Evolutionary conservation across 2,113 vertebrate genomes (phyloP), one percentile per base, ranked within the genome.

Genomic region (Sialia sialis): DNA sequence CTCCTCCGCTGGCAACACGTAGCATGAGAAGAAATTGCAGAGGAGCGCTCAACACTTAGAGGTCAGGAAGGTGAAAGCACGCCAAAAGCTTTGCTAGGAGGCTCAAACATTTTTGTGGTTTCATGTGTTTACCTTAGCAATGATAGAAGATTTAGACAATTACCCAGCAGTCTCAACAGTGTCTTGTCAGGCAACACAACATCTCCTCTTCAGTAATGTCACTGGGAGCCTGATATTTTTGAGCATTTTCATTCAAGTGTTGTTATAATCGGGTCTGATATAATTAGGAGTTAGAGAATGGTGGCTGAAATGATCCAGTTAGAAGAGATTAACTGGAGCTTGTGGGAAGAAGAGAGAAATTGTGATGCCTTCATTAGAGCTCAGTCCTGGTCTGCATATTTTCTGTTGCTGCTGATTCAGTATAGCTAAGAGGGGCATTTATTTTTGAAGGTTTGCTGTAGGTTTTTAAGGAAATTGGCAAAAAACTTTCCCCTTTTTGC

Each of bases 121-220:
- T 91, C 44, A 26, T 91, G 70, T 90, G 94, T 94, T 96, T 96
- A 81, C 91, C 88, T 96, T 87, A 93, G 93, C 78, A 94, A 69
- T 95, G 79, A 92, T 82, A 94, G 87, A 93, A 92, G 89, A 84
- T 80, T 94, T 77, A 90, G 89, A 89, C 87, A 95, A 90, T 94
- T 94, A 49, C 38, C 38, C 51, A 64, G 59, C 59, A 94, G 60
- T 26, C 54, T 89, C 60, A 72, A 87, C 27, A 64, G 29, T 10
- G 55, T 82, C 73, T 79, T 84, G 29, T 70, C 4, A 0, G 8
- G 69, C 91, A 90, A 49, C 34, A 27, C 39, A 41, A 5, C n/a
- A 25, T 56, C 52, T 91, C 43, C 22, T 80, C 60, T 54, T 32
- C 2, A 6, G 58, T 25, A 41, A 43, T 4, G 3, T 38, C 46